Evolutionary conservation across 1,140 invertebrate species (phyloP).

Genomic region (Caenorhabditis tropicalis): DNA sequence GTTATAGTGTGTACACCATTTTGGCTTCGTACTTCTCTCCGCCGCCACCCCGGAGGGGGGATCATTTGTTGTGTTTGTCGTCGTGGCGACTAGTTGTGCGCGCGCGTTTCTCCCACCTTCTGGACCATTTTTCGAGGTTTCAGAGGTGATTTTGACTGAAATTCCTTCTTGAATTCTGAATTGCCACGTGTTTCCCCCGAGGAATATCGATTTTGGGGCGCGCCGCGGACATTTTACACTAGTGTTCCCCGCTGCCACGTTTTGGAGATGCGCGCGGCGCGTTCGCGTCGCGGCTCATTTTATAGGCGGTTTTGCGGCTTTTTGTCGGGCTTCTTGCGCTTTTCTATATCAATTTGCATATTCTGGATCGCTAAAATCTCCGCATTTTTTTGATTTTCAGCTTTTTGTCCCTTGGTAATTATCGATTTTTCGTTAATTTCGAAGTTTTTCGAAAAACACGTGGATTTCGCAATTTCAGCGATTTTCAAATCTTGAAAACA

Average conservation of each 20-base stretch:
- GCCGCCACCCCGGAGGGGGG: background rate
- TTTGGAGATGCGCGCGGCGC: background rate
- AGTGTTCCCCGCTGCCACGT: background rate
- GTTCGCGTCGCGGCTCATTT: background rate
- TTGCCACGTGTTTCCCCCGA: too few relatives aligned
- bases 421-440: background rate
- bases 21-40: conserved; percentile 19
- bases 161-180: background rate
- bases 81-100: background rate
- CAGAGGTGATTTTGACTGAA: background rate
- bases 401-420: too few relatives aligned
- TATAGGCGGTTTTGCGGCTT: background rate
- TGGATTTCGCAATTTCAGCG: too few relatives aligned
- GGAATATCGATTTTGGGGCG: background rate
- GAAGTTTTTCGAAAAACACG: too few relatives aligned
- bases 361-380: too few relatives aligned
- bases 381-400: too few relatives aligned
- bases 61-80: conserved; percentile 1
- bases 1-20: conserved; percentile 13
- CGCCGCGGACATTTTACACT: background rate
- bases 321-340: too few relatives aligned
- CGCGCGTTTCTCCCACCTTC: background rate
- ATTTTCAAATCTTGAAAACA: background rate
- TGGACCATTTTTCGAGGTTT: background rate
- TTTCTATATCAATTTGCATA: too few relatives aligned